These are phyloP conservation scores for Adelphocoris suturalis DNA, from an alignment of 2,888 invertebrate genomes.

Conservation along the genomic window DNA sequence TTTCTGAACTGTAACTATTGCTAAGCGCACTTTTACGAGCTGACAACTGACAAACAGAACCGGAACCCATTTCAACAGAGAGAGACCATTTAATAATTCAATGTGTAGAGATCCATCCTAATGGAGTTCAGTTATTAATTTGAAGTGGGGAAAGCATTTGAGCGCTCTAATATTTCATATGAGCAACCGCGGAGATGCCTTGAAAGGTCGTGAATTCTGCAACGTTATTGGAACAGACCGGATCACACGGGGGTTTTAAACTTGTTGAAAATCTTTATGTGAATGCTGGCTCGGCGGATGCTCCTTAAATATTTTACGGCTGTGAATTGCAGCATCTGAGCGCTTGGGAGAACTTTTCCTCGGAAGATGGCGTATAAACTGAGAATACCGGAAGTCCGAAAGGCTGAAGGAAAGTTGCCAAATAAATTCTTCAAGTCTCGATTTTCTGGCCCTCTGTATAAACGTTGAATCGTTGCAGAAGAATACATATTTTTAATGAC, in stretches of 20 bases:
- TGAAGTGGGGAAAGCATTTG: background rate
- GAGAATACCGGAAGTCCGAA: background rate
- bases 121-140: conserved; percentile 6
- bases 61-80: background rate
- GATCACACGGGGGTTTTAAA: background rate
- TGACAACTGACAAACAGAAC: background rate
- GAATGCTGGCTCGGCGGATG: background rate
- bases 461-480: too few relatives aligned
- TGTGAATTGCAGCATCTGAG: background rate
- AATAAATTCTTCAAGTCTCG: too few relatives aligned
- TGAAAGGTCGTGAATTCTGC: conserved; percentile 8
- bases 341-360: background rate
- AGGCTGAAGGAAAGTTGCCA: too few relatives aligned
- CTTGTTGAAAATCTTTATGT: background rate
- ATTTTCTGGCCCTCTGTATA: too few relatives aligned
- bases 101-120: background rate
- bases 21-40: background rate
- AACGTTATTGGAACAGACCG: background rate
- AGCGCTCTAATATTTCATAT: background rate
- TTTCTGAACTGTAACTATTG: too few relatives aligned
- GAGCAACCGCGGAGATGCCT: background rate
- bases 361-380: background rate
- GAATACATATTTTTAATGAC: too few relatives aligned
- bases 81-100: background rate
- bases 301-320: background rate